Evolutionary conservation across 2,113 vertebrate species (phyloP), one percentile per base, ranked within the genome.

Genomic region (Tragelaphus imberbis): DNA sequence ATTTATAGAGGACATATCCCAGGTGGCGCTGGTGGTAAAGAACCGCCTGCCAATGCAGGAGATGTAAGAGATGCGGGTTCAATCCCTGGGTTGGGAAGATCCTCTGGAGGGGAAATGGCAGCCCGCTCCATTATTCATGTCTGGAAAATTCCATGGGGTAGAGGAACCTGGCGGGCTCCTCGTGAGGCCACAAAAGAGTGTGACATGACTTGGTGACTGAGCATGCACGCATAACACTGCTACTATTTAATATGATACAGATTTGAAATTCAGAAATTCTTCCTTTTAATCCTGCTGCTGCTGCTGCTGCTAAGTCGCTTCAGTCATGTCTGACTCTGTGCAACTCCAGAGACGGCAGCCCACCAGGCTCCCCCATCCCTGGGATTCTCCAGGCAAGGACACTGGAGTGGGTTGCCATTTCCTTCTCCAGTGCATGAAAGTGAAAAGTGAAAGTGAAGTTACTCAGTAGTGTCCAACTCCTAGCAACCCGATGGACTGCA

Each of bases 251-350:
- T 23, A 88, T 80, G 51, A 58, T 5, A 80, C 16, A n/a, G 1
- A 92, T 71, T 85, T 94, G 84, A 96, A 96, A 84, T 94, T 84
- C 65, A 71, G 25, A n/a, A 79, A 30, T 8, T 80, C 25, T 84
- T 55, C 40, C 23, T 58, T 90, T 51, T 47, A 90, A 55, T 82
- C 1, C 12, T 51, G 28, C 44, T 1, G 44, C 1, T 0, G 44
- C 44, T 44, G 44, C 44, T 44, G 44, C 44, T 44, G 44, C 44
- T 44, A 44, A 44, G 44, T 44, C 44, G 44, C 44, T 44, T 44
- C 44, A 44, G 44, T 44, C 44, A 44, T 44, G 44, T 44, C 44
- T 44, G 44, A 44, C 44, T 44, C 44, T 44, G 44, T 44, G 44
- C 5, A 44, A 44, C 44, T 44, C 44, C 44, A 44, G 44, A 44